These are phyloP conservation scores for Bolinopsis microptera DNA, from an alignment of 37 sponge, comb jelly and placozoan genomes.

Conservation along the genomic window DNA sequence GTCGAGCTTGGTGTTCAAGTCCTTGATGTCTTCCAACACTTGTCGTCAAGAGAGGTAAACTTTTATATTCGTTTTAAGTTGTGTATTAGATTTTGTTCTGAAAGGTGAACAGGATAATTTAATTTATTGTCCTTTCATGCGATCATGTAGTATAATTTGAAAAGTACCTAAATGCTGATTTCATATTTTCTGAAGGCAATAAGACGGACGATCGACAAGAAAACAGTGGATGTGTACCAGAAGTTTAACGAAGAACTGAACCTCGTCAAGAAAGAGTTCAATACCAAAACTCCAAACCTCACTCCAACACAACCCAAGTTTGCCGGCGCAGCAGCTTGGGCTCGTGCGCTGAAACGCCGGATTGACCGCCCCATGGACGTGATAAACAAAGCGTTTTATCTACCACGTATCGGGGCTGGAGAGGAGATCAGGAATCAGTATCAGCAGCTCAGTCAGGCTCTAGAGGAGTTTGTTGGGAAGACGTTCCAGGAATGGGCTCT, in stretches of 20 bases:
- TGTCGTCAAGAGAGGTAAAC: slow-evolving; percentile 85
- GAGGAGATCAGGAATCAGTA: slow-evolving; percentile 84
- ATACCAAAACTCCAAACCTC: slow-evolving; percentile 70
- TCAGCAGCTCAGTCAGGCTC: slow-evolving; percentile 79
- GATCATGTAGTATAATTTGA: too few relatives aligned
- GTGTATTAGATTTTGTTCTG: too few relatives aligned
- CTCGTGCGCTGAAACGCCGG: slow-evolving; percentile 80
- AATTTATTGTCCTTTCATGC: too few relatives aligned
- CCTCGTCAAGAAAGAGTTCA: slow-evolving; percentile 93
- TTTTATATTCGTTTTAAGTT: too few relatives aligned
- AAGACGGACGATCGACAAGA: slow-evolving; percentile 84
- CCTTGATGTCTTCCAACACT: slow-evolving; percentile 85
- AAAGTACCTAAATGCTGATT: too few relatives aligned
- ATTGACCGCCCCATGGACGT: slow-evolving; percentile 93
- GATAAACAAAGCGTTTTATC: slow-evolving; percentile 79
- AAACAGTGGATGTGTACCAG: slow-evolving; percentile 87
- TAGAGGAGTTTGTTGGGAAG: slow-evolving; percentile 93
- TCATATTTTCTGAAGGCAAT: slow-evolving; percentile 73
- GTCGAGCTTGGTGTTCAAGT: slow-evolving; percentile 92
- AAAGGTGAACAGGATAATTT: too few relatives aligned
- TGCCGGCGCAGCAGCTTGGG: slow-evolving; percentile 92
- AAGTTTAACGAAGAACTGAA: slow-evolving; percentile 91
- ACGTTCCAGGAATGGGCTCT: slow-evolving; percentile 88
- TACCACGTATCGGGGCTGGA: slow-evolving; percentile 84
- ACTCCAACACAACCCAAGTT: slow-evolving; percentile 77